These are phyloP conservation scores for Sminthurinus aureus DNA, from an alignment of 2,888 invertebrate species.

Conservation along the genomic window DNA sequence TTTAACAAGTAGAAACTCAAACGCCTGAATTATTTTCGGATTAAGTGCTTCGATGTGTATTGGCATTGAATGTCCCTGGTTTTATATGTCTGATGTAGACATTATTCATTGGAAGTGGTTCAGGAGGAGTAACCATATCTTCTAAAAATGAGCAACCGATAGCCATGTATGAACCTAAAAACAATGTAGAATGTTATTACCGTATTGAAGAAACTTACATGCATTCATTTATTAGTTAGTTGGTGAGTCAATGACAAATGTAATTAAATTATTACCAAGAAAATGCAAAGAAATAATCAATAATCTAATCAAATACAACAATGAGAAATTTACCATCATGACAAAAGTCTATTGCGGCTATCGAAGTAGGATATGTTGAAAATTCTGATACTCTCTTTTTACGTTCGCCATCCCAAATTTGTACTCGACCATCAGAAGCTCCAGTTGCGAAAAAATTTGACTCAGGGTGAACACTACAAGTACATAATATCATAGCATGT, in stretches of 20 bases:
- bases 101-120: conserved; percentile 24
- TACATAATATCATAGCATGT: too few relatives aligned
- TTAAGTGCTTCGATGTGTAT: too few relatives aligned
- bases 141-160: conserved; percentile 46
- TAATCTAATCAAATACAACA: not conserved
- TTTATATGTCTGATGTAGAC: conserved; percentile 38
- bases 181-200: conserved; percentile 1
- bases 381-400: conserved; percentile 32
- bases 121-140: conserved; percentile 35
- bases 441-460: conserved; percentile 44
- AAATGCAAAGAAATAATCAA: too few relatives aligned
- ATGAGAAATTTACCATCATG: conserved; percentile 20
- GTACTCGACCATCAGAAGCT: conserved; percentile 47
- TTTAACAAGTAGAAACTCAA: too few relatives aligned
- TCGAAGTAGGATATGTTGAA: conserved; percentile 37
- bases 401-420: conserved; percentile 49
- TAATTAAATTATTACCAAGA: too few relatives aligned
- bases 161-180: conserved; percentile 40
- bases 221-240: too few relatives aligned
- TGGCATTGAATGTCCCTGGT: not conserved
- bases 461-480: conserved; percentile 22
- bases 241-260: too few relatives aligned
- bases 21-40: too few relatives aligned
- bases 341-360: conserved; percentile 46
- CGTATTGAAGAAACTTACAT: conserved; percentile 26